Evolutionary conservation across 1,140 invertebrate genomes (phyloP).

Genomic region (Scaptomyza montana): DNA sequence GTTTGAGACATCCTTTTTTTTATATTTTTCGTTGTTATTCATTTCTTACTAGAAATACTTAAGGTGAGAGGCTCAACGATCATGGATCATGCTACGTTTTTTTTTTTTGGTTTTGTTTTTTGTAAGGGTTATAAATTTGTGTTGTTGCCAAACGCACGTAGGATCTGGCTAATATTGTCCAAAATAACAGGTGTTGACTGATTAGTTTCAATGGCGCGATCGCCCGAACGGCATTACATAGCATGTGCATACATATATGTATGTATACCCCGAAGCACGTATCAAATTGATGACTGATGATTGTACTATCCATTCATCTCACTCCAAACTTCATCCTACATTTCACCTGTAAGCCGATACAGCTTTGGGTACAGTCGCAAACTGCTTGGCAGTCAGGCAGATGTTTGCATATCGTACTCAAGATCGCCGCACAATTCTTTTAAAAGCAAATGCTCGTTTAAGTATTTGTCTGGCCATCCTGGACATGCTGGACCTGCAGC

Average conservation of each 20-base stretch:
- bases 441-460: constrained; percentile 37
- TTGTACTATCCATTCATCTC: neutral
- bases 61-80: constrained; percentile 5
- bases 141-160: constrained; percentile 33
- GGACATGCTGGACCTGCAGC: constrained; percentile 37
- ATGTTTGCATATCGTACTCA: constrained; percentile 70
- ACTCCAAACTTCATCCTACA: neutral
- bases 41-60: constrained; percentile 36
- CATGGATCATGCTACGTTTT: constrained; percentile 12
- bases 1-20: constrained; percentile 53
- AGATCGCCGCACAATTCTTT: constrained; percentile 62
- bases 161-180: constrained; percentile 55
- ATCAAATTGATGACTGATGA: constrained; percentile 61
- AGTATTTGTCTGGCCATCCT: constrained; percentile 18
- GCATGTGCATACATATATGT: too few species aligned
- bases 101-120: too few species aligned
- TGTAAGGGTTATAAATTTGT: constrained; percentile 37
- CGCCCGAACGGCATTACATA: neutral
- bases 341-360: constrained; percentile 28
- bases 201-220: constrained; percentile 60
- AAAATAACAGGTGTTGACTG: constrained; percentile 77
- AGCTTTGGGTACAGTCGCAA: constrained; percentile 33
- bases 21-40: neutral
- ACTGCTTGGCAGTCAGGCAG: constrained; percentile 44
- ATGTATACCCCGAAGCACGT: constrained; percentile 49